phyloP scores from a whole-genome alignment of 2,888 invertebrate genomes.

The Leptinotarsa haldemani region DNA sequence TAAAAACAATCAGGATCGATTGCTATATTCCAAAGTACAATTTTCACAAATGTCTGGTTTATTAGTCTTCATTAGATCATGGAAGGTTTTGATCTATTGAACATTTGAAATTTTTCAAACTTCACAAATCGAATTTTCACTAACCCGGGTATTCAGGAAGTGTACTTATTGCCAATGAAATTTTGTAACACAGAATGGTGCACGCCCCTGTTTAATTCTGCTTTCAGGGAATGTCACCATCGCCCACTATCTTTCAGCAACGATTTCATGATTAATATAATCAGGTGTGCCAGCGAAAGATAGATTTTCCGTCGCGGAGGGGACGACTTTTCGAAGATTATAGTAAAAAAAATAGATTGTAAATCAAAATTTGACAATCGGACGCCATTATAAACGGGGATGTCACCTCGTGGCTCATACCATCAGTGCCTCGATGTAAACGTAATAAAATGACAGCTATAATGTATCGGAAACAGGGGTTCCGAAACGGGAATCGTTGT shows the following conservation, averaged over 20 bases:
- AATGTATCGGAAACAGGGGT: constrained; percentile 48
- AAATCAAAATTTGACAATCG: constrained; percentile 61
- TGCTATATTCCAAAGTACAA: too few relatives aligned
- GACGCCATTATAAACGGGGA: constrained; percentile 60
- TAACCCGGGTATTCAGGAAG: too few relatives aligned
- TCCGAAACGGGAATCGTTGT: constrained; percentile 30
- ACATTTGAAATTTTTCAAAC: neutral
- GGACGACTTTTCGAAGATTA: constrained; percentile 33
- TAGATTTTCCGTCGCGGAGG: constrained; percentile 20
- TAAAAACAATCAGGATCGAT: too few relatives aligned
- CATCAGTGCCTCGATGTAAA: constrained; percentile 55
- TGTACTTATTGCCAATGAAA: neutral
- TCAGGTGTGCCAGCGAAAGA: constrained; percentile 35
- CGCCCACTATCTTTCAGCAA: constrained; percentile 33
- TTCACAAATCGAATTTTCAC: neutral
- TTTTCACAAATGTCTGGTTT: too few relatives aligned
- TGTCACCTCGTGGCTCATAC: constrained; percentile 59
- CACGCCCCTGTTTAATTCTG: constrained; percentile 30
- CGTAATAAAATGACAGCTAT: constrained; percentile 51
- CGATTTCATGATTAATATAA: constrained; percentile 41
- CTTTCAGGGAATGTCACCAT: constrained; percentile 37
- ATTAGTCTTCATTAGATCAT: too few relatives aligned
- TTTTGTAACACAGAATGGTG: neutral
- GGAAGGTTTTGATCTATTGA: too few relatives aligned
- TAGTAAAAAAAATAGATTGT: constrained; percentile 53